phyloP scores from a whole-genome alignment of 2,797 vertebrate genomes.

The Choloepus didactylus region DNA sequence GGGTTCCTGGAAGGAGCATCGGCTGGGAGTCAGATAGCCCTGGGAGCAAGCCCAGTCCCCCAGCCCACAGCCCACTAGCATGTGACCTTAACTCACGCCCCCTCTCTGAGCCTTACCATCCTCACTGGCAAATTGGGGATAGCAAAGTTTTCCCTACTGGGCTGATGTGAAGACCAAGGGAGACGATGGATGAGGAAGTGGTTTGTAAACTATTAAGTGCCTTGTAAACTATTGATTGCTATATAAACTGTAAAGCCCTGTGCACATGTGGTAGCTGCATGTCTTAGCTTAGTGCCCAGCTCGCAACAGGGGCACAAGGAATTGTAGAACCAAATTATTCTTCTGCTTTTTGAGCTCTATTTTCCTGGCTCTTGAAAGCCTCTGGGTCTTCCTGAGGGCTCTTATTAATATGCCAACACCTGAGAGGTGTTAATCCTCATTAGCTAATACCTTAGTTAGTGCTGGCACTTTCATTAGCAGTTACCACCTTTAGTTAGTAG shows the following conservation, averaged over 20 bases:
- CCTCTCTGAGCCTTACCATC: not conserved
- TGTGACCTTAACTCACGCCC: not conserved
- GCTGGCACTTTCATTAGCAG: slow-evolving; percentile 70
- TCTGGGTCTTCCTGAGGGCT: slow-evolving; percentile 32
- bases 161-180: not conserved
- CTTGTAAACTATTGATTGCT: not conserved
- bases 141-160: not conserved
- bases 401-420: slow-evolving; percentile 82
- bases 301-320: not conserved
- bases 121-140: not conserved
- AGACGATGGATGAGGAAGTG: not conserved
- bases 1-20: not conserved
- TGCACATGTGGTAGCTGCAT: not conserved
- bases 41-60: not conserved
- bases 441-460: slow-evolving; percentile 73
- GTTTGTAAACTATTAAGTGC: not conserved
- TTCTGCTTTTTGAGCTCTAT: not conserved
- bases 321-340: not conserved
- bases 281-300: not conserved
- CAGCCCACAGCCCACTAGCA: too few species aligned
- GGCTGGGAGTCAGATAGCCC: not conserved
- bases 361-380: slow-evolving; percentile 1
- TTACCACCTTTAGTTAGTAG: slow-evolving; percentile 75
- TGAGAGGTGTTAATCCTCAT: slow-evolving; percentile 77
- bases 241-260: not conserved